Evolutionary conservation across 2,113 vertebrate genomes (phyloP).

Genomic region (Gallinago paraguaiae): DNA sequence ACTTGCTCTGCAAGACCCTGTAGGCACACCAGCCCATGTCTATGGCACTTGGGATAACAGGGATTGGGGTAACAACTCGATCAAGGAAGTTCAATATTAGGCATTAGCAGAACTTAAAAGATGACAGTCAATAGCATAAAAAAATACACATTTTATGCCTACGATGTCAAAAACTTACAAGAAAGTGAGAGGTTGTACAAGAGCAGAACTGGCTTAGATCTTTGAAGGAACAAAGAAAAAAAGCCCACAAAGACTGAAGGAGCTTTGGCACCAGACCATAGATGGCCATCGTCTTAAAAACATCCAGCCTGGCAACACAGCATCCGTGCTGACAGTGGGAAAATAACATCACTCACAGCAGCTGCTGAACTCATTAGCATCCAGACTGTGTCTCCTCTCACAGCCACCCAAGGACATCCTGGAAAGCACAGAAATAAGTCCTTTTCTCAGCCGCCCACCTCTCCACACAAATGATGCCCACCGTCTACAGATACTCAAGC

Average conservation of each 20-base stretch:
- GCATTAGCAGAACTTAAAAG: not conserved
- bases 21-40: not conserved
- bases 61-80: not conserved
- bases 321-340: not conserved
- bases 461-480: not conserved
- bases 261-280: not conserved
- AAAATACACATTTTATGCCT: not conserved
- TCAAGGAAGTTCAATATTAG: not conserved
- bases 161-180: not conserved
- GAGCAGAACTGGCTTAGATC: not conserved
- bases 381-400: not conserved
- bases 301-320: not conserved
- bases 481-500: not conserved
- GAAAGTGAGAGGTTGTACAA: not conserved
- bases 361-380: constrained; percentile 46
- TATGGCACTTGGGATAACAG: not conserved
- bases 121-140: not conserved
- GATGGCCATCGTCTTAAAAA: not conserved
- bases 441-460: not conserved
- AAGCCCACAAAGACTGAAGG: not conserved
- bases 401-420: not conserved
- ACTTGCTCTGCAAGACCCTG: not conserved
- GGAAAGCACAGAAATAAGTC: constrained; percentile 26
- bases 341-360: not conserved
- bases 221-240: not conserved